Conservation (phyloP, 1,140 invertebrate genomes). For the Drosophila repleta region DNA sequence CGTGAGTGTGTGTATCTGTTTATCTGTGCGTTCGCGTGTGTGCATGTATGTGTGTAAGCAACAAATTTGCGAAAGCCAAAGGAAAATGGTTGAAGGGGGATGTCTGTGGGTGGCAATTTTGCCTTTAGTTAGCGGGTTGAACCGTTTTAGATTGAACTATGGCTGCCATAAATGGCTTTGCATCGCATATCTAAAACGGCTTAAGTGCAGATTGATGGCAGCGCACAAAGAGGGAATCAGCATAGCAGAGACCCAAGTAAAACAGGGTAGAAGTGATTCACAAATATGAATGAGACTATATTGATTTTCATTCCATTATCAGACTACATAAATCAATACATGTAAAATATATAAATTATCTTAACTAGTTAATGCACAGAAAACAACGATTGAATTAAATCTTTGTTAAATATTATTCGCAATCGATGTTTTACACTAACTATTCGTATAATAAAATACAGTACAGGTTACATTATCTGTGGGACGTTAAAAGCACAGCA, state of each 20-base stretch:
- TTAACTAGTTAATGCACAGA: too few species aligned
- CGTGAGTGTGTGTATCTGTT: constrained; percentile 18
- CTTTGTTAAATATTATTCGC: too few species aligned
- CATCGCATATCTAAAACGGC: constrained; percentile 56
- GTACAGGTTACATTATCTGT: too few species aligned
- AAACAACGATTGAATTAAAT: too few species aligned
- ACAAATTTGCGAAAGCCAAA: constrained; percentile 69
- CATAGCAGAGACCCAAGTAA: not conserved
- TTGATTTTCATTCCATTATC: constrained; percentile 10
- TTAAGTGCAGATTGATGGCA: constrained; percentile 51
- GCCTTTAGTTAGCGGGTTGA: constrained; percentile 73
- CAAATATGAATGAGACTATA: constrained; percentile 9
- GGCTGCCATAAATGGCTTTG: constrained; percentile 54
- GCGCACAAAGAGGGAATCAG: constrained; percentile 29
- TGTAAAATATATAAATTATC: constrained; percentile 1
- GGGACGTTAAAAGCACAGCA: too few species aligned
- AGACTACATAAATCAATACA: not conserved
- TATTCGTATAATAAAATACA: too few species aligned
- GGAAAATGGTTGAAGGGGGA: constrained; percentile 65
- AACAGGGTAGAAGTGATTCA: constrained; percentile 2
- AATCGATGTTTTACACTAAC: too few species aligned
- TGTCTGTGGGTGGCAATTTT: constrained; percentile 61
- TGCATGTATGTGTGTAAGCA: constrained; percentile 22
- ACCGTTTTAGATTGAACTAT: constrained; percentile 79
- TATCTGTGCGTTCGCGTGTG: not conserved